These are phyloP conservation scores for Gnathonemus echidnorhynchus DNA, from an alignment of 2,113 vertebrate genomes.

Conservation along the genomic window DNA sequence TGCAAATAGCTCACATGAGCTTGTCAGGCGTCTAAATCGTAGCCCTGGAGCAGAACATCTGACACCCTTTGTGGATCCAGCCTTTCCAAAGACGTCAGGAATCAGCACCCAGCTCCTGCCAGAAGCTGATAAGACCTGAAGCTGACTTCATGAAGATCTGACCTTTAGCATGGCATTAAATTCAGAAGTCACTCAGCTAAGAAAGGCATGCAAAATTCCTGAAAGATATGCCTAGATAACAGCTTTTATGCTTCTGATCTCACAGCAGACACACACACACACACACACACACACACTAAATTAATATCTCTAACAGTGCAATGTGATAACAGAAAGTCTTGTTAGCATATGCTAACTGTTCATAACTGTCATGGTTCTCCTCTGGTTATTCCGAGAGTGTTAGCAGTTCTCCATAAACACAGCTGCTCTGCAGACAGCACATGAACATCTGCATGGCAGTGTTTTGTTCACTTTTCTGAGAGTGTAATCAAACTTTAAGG, in stretches of 20 bases:
- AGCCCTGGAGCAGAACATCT: background rate
- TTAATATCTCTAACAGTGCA: background rate
- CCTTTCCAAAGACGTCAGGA: background rate
- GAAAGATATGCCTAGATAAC: background rate
- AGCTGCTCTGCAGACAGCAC: background rate
- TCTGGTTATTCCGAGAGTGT: background rate
- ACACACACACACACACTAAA: background rate
- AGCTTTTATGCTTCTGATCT: background rate
- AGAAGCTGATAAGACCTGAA: background rate
- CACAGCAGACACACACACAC: background rate
- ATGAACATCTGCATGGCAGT: background rate
- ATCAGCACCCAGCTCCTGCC: background rate
- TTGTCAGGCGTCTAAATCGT: background rate
- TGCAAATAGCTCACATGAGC: background rate
- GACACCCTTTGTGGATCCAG: background rate
- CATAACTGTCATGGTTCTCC: background rate
- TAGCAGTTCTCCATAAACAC: background rate
- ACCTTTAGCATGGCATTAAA: slow-evolving; percentile 3
- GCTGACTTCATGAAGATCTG: background rate
- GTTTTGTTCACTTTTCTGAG: background rate
- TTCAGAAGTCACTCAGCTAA: slow-evolving; percentile 1
- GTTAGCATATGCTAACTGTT: background rate
- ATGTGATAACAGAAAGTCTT: background rate
- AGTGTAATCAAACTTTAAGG: background rate
- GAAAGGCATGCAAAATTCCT: background rate